Conservation (phyloP, 92 coral and sea anemone species). For the Porites divaricata region DNA sequence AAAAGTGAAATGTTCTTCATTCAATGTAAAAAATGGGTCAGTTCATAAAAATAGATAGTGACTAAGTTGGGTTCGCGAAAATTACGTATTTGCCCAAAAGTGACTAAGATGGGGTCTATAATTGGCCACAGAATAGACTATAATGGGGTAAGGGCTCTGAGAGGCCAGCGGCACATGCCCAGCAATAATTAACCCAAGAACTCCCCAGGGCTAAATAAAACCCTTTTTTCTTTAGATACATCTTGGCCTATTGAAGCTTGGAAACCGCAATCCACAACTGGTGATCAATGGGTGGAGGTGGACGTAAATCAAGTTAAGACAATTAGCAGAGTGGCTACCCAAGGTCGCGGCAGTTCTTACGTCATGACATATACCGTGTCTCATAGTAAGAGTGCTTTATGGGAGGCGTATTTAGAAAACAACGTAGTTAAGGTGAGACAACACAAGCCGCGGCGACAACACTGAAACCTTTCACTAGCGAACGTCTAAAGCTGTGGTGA, state of each 20-base stretch:
- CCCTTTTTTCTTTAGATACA: slow-evolving; percentile 1
- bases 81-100: no score
- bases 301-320: slow-evolving; percentile 67
- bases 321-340: slow-evolving; percentile 54
- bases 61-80: no score
- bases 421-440: slow-evolving; percentile 51
- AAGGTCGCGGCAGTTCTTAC: slow-evolving; percentile 55
- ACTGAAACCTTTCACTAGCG: background rate
- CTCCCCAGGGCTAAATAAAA: no score
- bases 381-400: slow-evolving; percentile 71
- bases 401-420: slow-evolving; percentile 55
- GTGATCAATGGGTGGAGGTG: slow-evolving; percentile 68
- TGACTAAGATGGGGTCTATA: no score
- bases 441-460: background rate
- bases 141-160: no score
- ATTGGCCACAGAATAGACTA: no score
- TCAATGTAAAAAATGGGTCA: no score
- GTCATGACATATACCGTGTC: slow-evolving; percentile 71
- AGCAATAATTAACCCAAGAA: no score
- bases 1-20: no score
- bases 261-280: slow-evolving; percentile 63
- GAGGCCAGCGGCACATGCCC: no score
- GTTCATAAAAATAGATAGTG: no score
- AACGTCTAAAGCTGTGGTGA: no score
- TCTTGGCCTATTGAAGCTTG: slow-evolving; percentile 42